These are phyloP conservation scores for Alces alces DNA, from an alignment of 2,113 vertebrate species.

Conservation along the genomic window DNA sequence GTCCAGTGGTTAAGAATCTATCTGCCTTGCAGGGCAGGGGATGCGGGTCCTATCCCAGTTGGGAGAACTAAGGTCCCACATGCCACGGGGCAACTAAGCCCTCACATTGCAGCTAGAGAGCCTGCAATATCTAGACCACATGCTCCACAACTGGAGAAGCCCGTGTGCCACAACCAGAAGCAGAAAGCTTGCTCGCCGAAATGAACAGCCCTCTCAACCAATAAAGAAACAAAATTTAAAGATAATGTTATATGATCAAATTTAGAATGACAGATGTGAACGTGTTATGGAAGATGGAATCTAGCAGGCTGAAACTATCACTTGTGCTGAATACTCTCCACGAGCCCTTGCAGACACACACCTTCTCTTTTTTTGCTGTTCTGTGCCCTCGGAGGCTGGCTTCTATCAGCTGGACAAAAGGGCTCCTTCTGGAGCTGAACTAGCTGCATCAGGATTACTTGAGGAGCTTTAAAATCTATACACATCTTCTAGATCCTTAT, in stretches of 20 bases:
- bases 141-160: background rate
- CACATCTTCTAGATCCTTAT: background rate
- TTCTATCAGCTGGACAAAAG: too few relatives aligned
- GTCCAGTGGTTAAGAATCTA: background rate
- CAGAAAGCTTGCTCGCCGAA: fast-evolving
- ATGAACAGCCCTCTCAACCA: background rate
- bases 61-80: background rate
- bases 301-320: background rate
- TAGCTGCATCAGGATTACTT: background rate
- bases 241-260: background rate
- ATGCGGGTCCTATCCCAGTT: background rate
- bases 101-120: background rate
- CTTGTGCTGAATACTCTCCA: background rate
- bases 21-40: background rate
- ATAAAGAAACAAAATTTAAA: background rate
- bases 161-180: background rate
- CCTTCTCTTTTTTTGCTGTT: background rate
- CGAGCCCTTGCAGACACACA: background rate
- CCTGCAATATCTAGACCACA: fast-evolving
- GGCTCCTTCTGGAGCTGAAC: background rate
- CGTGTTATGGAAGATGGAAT: background rate
- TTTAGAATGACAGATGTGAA: background rate
- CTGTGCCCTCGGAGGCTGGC: background rate
- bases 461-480: background rate
- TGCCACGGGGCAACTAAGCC: background rate